phyloP scores from a whole-genome alignment of 2,888 invertebrate genomes.

The Diploptera punctata region DNA sequence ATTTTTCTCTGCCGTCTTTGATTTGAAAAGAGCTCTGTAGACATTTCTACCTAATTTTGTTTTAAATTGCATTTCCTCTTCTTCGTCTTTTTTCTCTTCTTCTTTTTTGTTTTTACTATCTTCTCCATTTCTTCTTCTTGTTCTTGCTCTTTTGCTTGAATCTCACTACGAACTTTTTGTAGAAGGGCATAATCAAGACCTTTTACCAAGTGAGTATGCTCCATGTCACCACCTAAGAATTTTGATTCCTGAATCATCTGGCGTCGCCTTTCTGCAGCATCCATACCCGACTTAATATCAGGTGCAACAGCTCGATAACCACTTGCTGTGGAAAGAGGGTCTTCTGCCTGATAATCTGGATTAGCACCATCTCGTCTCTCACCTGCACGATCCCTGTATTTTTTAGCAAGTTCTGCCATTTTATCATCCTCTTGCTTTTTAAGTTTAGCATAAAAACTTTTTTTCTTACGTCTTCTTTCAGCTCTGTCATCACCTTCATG shows the following conservation, averaged over 20 bases:
- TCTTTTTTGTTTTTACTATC: constrained; percentile 63
- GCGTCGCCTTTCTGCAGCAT: constrained; percentile 92
- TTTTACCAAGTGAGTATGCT: constrained; percentile 99
- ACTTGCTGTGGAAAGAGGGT: constrained; percentile 85
- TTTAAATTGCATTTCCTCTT: constrained; percentile 83
- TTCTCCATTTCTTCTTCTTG: constrained; percentile 84
- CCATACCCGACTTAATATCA: constrained; percentile 91
- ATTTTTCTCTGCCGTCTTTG: constrained; percentile 78
- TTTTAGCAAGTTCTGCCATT: constrained; percentile 91
- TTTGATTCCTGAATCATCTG: constrained; percentile 98
- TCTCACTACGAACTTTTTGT: constrained; percentile 94
- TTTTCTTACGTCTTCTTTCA: constrained; percentile 89
- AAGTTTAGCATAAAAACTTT: constrained; percentile 91
- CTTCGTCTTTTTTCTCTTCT: constrained; percentile 61
- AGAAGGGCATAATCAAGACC: constrained; percentile 90
- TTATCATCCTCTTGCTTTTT: constrained; percentile 96
- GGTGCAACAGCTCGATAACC: constrained; percentile 95
- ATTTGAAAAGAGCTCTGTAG: constrained; percentile 67
- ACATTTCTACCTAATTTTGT: constrained; percentile 82
- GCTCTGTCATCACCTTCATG: constrained; percentile 71
- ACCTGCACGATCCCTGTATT: constrained; percentile 89
- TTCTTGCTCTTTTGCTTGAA: constrained; percentile 78
- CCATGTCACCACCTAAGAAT: constrained; percentile 99
- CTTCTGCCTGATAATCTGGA: constrained; percentile 81
- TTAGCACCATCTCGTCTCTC: constrained; percentile 87